phyloP scores from a whole-genome alignment of 2,888 invertebrate genomes.

The Proisotoma minuta region DNA sequence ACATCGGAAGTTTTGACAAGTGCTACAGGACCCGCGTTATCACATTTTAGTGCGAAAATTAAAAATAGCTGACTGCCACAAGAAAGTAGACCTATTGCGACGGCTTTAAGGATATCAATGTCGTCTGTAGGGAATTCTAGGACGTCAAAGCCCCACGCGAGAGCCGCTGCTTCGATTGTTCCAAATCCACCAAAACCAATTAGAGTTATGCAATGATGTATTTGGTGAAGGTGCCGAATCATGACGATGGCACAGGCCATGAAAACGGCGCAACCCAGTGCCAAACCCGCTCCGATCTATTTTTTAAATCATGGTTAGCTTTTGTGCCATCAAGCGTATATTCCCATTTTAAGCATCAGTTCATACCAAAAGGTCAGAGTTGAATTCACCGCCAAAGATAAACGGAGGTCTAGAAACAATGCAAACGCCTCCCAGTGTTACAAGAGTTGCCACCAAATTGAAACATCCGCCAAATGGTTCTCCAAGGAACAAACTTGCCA shows the following conservation, averaged over 20 bases:
- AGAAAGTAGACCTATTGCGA: constrained; percentile 36
- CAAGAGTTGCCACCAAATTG: constrained; percentile 30
- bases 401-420: constrained; percentile 40
- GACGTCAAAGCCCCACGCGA: constrained; percentile 38
- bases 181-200: constrained; percentile 44
- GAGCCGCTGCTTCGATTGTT: constrained; percentile 34
- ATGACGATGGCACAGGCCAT: constrained; percentile 44
- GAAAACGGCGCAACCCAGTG: constrained; percentile 39
- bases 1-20: constrained; percentile 43
- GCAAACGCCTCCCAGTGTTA: constrained; percentile 37
- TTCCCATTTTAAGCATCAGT: background rate
- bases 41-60: constrained; percentile 44
- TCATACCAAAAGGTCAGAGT: constrained; percentile 37
- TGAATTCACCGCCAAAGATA: constrained; percentile 35
- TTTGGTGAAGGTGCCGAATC: constrained; percentile 44
- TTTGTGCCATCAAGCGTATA: background rate
- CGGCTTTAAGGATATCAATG: constrained; percentile 35
- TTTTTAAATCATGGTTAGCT: background rate
- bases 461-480: constrained; percentile 44
- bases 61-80: constrained; percentile 43
- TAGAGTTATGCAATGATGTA: constrained; percentile 42
- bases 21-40: constrained; percentile 41
- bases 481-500: constrained; percentile 37
- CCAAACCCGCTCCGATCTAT: constrained; percentile 43
- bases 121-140: constrained; percentile 38